Percentiles rank a stretch among this genome's conserved stretches.
Conservation (phyloP, 1,140 invertebrate genomes). For the Aphaenogaster floridana region DNA sequence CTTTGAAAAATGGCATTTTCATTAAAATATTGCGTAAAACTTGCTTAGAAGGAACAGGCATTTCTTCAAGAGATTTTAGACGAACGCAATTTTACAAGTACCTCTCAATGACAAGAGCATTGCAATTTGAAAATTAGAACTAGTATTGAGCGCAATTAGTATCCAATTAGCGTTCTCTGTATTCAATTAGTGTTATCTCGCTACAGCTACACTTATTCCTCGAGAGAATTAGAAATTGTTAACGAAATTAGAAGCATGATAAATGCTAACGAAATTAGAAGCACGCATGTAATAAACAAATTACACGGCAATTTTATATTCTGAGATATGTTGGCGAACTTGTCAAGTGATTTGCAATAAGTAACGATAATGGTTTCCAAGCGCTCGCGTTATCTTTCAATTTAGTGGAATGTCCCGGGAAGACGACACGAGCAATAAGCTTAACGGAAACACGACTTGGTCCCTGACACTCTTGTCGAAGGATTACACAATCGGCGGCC, state of each 20-base stretch:
- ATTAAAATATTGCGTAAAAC: neutral
- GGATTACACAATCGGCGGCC: constrained; percentile 67
- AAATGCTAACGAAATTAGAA: constrained; percentile 28
- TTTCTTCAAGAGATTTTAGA: neutral
- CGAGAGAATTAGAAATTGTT: constrained; percentile 34
- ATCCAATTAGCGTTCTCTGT: constrained; percentile 30
- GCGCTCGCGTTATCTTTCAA: constrained; percentile 12
- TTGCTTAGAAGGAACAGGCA: neutral
- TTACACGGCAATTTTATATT: neutral
- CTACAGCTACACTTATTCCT: constrained; percentile 21
- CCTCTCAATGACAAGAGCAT: neutral
- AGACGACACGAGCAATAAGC: constrained; percentile 50
- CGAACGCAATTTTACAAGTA: constrained; percentile 10
- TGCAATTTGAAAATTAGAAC: constrained; percentile 33
- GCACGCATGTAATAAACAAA: constrained; percentile 2
- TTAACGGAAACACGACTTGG: constrained; percentile 59
- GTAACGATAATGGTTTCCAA: neutral
- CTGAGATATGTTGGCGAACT: neutral
- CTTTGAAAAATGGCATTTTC: neutral
- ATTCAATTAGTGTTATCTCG: constrained; percentile 5
- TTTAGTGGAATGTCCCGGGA: constrained; percentile 16
- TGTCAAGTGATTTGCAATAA: neutral
- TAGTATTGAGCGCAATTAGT: constrained; percentile 34
- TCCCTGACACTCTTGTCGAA: constrained; percentile 61
- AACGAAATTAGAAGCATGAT: constrained; percentile 30